Conservation (phyloP, 2,113 vertebrate genomes). For the Numenius arquata region DNA sequence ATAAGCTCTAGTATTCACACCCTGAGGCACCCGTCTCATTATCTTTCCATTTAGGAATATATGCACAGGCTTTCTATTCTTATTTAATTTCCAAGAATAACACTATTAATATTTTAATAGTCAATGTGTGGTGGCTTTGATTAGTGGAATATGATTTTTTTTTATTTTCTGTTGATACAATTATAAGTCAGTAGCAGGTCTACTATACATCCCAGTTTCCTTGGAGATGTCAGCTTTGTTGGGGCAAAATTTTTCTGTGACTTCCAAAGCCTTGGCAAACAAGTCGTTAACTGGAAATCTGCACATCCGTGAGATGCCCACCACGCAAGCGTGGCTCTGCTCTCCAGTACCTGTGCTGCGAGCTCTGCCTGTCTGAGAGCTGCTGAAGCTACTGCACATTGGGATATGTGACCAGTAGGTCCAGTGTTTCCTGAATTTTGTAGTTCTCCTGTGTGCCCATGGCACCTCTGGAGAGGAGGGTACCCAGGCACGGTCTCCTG, state of each 20-base stretch:
- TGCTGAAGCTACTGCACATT: background rate
- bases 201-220: background rate
- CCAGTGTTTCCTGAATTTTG: background rate
- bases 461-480: accelerated
- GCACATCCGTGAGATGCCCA: background rate
- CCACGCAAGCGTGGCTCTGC: accelerated
- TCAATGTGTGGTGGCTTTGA: background rate
- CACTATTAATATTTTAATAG: background rate
- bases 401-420: background rate
- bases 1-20: background rate
- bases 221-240: background rate
- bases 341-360: background rate
- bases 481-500: background rate
- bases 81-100: background rate
- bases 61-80: background rate
- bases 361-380: background rate
- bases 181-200: background rate
- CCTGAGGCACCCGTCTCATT: background rate
- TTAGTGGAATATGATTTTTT: background rate
- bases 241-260: background rate
- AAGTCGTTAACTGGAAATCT: accelerated
- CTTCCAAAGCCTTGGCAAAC: background rate
- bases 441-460: accelerated
- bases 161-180: background rate
- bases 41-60: background rate